A percentile compares a stretch with the other conserved stretches of the same genome.
Evolutionary conservation across 1,140 invertebrate genomes (phyloP).

Genomic region (Camponotus floridanus): DNA sequence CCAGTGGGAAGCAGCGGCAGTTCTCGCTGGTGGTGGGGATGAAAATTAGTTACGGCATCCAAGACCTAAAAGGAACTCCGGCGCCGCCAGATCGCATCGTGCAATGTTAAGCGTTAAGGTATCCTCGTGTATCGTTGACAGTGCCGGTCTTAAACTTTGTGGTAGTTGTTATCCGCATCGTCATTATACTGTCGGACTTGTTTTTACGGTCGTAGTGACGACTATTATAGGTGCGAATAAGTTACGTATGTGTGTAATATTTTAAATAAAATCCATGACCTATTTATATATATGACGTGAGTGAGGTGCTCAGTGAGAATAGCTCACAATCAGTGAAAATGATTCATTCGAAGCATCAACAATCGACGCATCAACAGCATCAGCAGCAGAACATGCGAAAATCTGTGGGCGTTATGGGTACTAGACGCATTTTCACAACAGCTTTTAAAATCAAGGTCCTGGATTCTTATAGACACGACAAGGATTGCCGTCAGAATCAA

Average conservation of each 20-base stretch:
- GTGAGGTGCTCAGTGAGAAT: slow-evolving; percentile 84
- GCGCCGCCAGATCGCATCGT: slow-evolving; percentile 81
- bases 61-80: slow-evolving; percentile 83
- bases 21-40: slow-evolving; percentile 79
- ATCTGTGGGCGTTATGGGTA: slow-evolving; percentile 88
- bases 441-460: slow-evolving; percentile 95
- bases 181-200: slow-evolving; percentile 77
- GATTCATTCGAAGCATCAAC: slow-evolving; percentile 86
- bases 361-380: slow-evolving; percentile 83
- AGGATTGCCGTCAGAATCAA: slow-evolving; percentile 94
- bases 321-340: slow-evolving; percentile 76
- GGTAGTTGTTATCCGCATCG: slow-evolving; percentile 44
- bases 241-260: slow-evolving; percentile 69
- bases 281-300: slow-evolving; percentile 83
- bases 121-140: slow-evolving; percentile 77
- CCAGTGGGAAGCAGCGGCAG: slow-evolving; percentile 79
- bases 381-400: slow-evolving; percentile 84
- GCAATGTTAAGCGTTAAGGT: slow-evolving; percentile 84
- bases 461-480: slow-evolving; percentile 93
- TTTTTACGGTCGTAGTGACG: slow-evolving; percentile 77
- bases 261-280: slow-evolving; percentile 84
- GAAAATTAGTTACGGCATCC: slow-evolving; percentile 85
- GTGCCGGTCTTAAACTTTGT: slow-evolving; percentile 75
- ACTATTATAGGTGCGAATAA: slow-evolving; percentile 62
- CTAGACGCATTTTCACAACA: slow-evolving; percentile 93